Percentiles rank a stretch among this genome's conserved stretches.
Conservation (phyloP, 37 sponge, comb jelly and placozoan genomes). For the Halichondria panicea region DNA sequence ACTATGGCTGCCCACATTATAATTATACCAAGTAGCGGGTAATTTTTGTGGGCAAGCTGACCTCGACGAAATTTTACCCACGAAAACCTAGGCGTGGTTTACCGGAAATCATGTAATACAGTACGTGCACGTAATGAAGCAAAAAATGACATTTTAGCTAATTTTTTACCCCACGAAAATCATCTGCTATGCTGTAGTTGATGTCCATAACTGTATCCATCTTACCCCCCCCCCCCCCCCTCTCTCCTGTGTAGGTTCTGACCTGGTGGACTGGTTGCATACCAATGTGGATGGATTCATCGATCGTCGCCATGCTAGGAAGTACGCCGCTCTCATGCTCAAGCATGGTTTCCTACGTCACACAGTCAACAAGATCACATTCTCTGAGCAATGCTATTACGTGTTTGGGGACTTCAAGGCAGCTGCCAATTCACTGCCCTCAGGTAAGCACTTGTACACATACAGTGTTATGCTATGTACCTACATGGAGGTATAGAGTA, state of each 20-base stretch:
- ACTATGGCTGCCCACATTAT: too few species aligned
- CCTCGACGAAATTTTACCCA: too few species aligned
- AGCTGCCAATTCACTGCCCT: constrained; percentile 50
- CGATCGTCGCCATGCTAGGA: constrained; percentile 83
- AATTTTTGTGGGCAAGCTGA: too few species aligned
- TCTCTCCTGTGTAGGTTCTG: constrained; percentile 84
- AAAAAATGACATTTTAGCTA: too few species aligned
- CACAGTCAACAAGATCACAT: constrained; percentile 89
- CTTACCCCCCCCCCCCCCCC: background rate
- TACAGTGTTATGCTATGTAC: background rate
- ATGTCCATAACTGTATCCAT: background rate
- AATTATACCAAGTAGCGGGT: too few species aligned
- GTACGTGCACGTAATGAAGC: too few species aligned
- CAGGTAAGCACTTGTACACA: constrained; percentile 27
- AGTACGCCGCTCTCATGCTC: constrained; percentile 84
- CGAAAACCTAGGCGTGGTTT: too few species aligned
- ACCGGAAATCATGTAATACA: too few species aligned
- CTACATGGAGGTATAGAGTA: background rate
- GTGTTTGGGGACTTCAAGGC: constrained; percentile 75
- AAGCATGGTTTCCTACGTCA: constrained; percentile 84
- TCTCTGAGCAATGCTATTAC: constrained; percentile 92
- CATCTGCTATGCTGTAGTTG: too few species aligned
- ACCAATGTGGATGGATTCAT: constrained; percentile 86
- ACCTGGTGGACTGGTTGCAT: constrained; percentile 88
- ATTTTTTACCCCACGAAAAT: too few species aligned